Conservation (phyloP, 2,888 invertebrate species). For the Callyntrura sp. region DNA sequence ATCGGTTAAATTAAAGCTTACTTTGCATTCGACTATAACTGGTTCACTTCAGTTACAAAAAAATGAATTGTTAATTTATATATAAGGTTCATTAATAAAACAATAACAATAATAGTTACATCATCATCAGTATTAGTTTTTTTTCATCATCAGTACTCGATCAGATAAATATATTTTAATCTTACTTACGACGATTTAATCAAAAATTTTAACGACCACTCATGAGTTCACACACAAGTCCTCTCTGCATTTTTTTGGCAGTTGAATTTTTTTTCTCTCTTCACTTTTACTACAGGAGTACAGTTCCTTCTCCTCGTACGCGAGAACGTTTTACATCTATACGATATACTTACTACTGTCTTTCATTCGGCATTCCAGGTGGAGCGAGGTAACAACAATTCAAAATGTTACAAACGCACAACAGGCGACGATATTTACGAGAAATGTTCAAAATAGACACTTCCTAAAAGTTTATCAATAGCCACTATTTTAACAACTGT, state of each 20-base stretch:
- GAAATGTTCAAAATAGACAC: constrained; percentile 3
- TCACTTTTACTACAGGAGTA: neutral
- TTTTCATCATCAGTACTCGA: constrained; percentile 32
- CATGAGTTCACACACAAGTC: constrained; percentile 49
- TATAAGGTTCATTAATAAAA: constrained; percentile 16
- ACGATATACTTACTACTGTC: constrained; percentile 7
- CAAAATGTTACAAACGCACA: constrained; percentile 1
- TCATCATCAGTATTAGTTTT: constrained; percentile 53
- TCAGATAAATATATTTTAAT: constrained; percentile 40
- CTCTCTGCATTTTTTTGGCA: constrained; percentile 45
- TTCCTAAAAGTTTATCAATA: neutral
- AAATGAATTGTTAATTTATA: constrained; percentile 29
- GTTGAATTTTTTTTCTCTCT: neutral
- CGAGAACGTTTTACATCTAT: neutral
- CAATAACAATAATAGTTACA: constrained; percentile 57
- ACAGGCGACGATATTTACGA: neutral
- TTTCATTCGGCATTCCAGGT: neutral
- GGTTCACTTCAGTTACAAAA: constrained; percentile 75
- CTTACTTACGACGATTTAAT: neutral
- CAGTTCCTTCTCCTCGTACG: neutral
- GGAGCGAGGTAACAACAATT: constrained; percentile 24
- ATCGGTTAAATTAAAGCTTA: constrained; percentile 78
- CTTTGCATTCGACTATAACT: constrained; percentile 79
- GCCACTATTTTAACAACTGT: neutral
- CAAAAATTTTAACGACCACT: constrained; percentile 35